Evolutionary conservation across 2,113 vertebrate species (phyloP).

Genomic region (Otocyon megalotis): DNA sequence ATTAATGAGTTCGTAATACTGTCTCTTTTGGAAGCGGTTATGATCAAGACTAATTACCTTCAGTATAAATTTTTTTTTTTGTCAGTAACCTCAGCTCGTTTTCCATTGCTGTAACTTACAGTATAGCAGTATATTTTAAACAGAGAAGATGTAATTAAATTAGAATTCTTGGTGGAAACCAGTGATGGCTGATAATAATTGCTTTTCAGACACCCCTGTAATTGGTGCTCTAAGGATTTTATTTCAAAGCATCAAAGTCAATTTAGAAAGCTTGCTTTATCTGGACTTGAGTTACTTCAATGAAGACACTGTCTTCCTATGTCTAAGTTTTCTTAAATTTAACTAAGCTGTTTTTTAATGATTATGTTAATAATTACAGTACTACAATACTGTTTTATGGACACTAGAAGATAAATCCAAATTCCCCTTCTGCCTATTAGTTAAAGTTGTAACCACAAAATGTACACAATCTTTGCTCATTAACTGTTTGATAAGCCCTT

Average conservation of each 20-base stretch:
- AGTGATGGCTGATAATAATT: constrained; percentile 80
- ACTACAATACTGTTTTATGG: constrained; percentile 69
- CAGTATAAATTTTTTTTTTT: constrained; percentile 76
- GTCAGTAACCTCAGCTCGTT: constrained; percentile 37
- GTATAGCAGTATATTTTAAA: constrained; percentile 65
- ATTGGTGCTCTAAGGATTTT: constrained; percentile 86
- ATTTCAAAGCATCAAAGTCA: constrained; percentile 81
- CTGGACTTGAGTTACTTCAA: constrained; percentile 80
- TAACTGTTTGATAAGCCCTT: neutral
- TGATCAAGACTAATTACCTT: constrained; percentile 81
- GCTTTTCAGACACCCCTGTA: constrained; percentile 81
- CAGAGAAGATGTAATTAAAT: constrained; percentile 84
- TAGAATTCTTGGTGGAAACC: constrained; percentile 74
- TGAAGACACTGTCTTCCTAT: constrained; percentile 75
- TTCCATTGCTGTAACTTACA: constrained; percentile 7
- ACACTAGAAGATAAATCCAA: constrained; percentile 69
- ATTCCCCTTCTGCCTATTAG: constrained; percentile 33
- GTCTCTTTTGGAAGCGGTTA: constrained; percentile 79
- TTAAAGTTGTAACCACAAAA: constrained; percentile 66
- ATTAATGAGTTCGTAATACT: constrained; percentile 83
- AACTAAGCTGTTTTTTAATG: constrained; percentile 84
- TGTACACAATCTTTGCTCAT: neutral
- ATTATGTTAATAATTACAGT: constrained; percentile 85
- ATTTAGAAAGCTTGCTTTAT: constrained; percentile 82
- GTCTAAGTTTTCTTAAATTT: constrained; percentile 75